A percentile compares a stretch with the other conserved stretches of the same genome.
Evolutionary conservation across 1,140 invertebrate species (phyloP).

Genomic region (Hycleus cichorii): DNA sequence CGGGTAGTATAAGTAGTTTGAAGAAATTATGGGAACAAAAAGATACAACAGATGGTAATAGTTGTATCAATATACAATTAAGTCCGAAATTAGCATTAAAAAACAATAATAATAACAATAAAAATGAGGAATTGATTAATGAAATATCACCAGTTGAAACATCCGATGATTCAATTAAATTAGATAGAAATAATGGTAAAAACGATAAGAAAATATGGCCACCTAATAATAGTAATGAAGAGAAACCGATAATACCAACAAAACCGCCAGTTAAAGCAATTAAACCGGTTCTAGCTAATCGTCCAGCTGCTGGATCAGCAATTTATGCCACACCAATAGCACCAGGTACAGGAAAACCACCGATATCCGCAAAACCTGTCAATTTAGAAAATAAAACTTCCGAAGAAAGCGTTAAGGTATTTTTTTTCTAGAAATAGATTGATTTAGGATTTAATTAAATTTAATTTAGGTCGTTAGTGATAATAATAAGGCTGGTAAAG

Average conservation of each 20-base stretch:
- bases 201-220: conserved; percentile 51
- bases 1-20: conserved; percentile 85
- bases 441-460: no score
- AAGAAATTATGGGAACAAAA: conserved; percentile 87
- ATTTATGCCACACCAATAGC: conserved; percentile 60
- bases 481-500: conserved; percentile 42
- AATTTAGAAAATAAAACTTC: conserved; percentile 44
- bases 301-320: conserved; percentile 40
- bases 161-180: conserved; percentile 36
- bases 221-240: conserved; percentile 41
- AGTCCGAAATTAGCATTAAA: conserved; percentile 57
- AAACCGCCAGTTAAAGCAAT: conserved; percentile 55
- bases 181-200: conserved; percentile 43
- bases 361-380: conserved; percentile 51
- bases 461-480: conserved; percentile 27
- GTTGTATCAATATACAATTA: conserved; percentile 40
- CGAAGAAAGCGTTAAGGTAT: conserved; percentile 44
- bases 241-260: conserved; percentile 64
- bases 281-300: conserved; percentile 43
- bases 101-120: conserved; percentile 29
- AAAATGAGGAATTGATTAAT: conserved; percentile 33
- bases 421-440: no score
- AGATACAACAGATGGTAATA: conserved; percentile 41
- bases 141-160: conserved; percentile 32
- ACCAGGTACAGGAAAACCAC: conserved; percentile 40